Conservation (phyloP, 2,888 invertebrate species). For the Stictocephala bisonia region DNA sequence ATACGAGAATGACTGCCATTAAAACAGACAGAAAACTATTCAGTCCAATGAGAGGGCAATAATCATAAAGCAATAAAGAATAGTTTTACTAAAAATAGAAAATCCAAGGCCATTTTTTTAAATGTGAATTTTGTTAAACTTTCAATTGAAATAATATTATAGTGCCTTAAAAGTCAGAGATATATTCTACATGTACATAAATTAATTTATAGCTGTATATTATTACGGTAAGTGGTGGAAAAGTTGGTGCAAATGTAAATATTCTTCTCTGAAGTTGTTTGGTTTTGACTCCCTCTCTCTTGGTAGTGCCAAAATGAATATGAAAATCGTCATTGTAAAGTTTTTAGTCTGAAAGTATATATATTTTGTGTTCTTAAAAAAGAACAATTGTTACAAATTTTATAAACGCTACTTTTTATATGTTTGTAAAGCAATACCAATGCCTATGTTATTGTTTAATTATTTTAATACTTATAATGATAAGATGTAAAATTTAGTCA, state of each 20-base stretch:
- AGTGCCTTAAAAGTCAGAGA: not conserved
- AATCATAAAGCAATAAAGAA: too few relatives aligned
- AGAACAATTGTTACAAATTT: constrained; percentile 25
- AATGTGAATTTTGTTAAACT: too few relatives aligned
- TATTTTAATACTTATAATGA: constrained; percentile 25
- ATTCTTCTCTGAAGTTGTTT: constrained; percentile 16
- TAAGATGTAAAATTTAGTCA: not conserved
- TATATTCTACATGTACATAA: not conserved
- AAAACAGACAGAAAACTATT: too few relatives aligned
- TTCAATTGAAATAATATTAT: too few relatives aligned
- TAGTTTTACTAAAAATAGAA: too few relatives aligned
- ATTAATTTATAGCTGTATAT: constrained; percentile 37
- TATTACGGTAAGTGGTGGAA: constrained; percentile 25
- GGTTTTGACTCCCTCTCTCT: not conserved
- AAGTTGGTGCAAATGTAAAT: constrained; percentile 30
- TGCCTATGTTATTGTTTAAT: constrained; percentile 18
- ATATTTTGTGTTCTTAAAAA: constrained; percentile 14
- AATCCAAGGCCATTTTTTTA: too few relatives aligned
- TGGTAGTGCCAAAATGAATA: constrained; percentile 29
- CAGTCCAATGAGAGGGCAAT: too few relatives aligned
- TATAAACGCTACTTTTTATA: constrained; percentile 17
- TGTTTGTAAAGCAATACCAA: constrained; percentile 33
- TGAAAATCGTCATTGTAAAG: constrained; percentile 30
- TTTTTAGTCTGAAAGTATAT: constrained; percentile 8
- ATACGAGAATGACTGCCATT: too few relatives aligned